Evolutionary conservation across 2,888 invertebrate genomes (phyloP).

Genomic region (Heliothis peltigera): DNA sequence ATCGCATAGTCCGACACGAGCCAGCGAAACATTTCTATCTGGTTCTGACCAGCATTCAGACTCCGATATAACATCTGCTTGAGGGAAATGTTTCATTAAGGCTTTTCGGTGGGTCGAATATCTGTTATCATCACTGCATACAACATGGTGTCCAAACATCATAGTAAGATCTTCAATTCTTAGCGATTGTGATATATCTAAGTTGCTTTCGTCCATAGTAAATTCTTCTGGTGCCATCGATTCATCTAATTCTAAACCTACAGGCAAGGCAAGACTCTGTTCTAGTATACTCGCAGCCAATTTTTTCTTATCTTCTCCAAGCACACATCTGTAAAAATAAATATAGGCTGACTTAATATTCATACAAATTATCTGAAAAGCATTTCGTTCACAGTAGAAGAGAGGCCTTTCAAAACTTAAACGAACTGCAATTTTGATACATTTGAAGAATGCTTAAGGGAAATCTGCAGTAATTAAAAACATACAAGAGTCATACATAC

Average conservation of each 20-base stretch:
- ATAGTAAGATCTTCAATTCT: conserved; percentile 85
- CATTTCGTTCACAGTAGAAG: background rate
- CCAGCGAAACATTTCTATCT: conserved; percentile 94
- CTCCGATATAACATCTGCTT: conserved; percentile 88
- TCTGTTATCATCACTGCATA: conserved; percentile 76
- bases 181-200: conserved; percentile 84
- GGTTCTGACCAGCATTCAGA: conserved; percentile 97
- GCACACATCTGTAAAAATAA: conserved; percentile 80
- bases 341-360: background rate
- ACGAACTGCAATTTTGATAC: no score
- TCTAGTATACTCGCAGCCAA: conserved; percentile 86
- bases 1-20: conserved; percentile 92
- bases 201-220: conserved; percentile 84
- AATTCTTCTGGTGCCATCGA: conserved; percentile 85
- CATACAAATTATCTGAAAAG: background rate
- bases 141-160: conserved; percentile 86
- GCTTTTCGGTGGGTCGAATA: conserved; percentile 67
- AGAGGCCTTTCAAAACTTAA: no score
- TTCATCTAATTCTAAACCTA: conserved; percentile 85
- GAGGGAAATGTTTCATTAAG: conserved; percentile 71
- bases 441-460: no score
- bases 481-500: conserved; percentile 68
- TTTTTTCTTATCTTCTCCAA: conserved; percentile 87
- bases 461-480: background rate
- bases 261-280: conserved; percentile 86